Conservation (phyloP, 2,113 vertebrate genomes). For the Crotalus horridus region DNA sequence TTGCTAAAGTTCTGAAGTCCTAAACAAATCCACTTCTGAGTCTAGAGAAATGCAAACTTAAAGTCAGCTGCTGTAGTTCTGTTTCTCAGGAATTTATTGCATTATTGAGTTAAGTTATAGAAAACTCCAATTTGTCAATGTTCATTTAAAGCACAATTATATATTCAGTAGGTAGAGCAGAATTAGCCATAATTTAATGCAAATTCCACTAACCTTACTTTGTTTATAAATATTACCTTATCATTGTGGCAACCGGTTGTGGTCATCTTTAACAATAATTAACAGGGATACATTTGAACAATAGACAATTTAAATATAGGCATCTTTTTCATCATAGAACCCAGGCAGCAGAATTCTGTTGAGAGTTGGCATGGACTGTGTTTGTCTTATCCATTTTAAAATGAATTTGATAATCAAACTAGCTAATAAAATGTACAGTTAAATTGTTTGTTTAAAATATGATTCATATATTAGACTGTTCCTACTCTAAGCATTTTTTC, state of each 20-base stretch:
- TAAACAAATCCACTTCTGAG: not conserved
- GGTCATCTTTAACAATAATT: not conserved
- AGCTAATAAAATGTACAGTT: slow-evolving; percentile 10
- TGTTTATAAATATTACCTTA: not conserved
- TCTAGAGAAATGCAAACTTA: not conserved
- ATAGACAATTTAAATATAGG: not conserved
- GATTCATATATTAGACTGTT: not conserved
- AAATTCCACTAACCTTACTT: not conserved
- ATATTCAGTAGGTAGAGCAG: not conserved
- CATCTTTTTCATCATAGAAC: not conserved
- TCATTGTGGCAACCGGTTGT: not conserved
- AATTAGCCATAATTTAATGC: not conserved
- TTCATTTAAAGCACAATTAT: not conserved
- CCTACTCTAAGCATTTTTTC: slow-evolving; percentile 11
- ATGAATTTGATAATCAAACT: not conserved
- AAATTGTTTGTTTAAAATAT: not conserved
- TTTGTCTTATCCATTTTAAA: not conserved
- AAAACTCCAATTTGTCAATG: not conserved
- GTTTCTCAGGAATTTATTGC: not conserved
- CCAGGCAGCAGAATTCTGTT: not conserved
- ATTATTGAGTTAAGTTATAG: not conserved
- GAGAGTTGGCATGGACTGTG: not conserved
- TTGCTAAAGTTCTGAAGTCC: not conserved
- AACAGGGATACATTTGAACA: not conserved
- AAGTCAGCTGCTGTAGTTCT: not conserved